Evolutionary conservation across 2,113 vertebrate genomes (phyloP), one percentile per base, ranked within the genome.

Genomic region (Tragulus kanchil): DNA sequence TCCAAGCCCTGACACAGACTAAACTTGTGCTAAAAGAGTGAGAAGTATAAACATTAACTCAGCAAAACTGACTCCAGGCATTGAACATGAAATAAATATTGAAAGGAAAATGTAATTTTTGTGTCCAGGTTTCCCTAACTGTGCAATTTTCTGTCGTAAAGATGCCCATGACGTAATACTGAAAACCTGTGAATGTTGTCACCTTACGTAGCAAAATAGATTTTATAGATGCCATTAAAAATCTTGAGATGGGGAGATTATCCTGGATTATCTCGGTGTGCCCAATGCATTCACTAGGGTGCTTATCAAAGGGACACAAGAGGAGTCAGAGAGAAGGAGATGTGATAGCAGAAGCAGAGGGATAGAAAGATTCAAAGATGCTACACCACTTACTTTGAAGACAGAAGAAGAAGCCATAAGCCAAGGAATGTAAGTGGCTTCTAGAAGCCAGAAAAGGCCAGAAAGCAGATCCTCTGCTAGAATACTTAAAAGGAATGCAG

Each of bases 51-150:
- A 77, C 25, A 64, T 73, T 75, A 52, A 92, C 45, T 77, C 84
- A 65, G 19, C 23, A 82, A 93, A 89, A 82, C 8, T 19, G 48
- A 93, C 31, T 92, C 31, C 65, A 64, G 82, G 58, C n/a, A 42
- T 88, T 89, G 54, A 88, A 83, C 79, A 64, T 59, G 23, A 85
- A 58, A 64, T 26, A 10, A 67, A 75, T 85, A 64, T 89, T 56
- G 28, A 89, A 91, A 91, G 54, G 83, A 26, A 97, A 85, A 61
- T n/a, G 54, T 6, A 88, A 91, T 31, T 92, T 95, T 89, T 91
- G 25, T 71, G 71, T n/a, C 50, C 65, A 48, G 42, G 64, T 62
- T 65, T 90, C 62, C 45, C 56, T 58, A 52, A 28, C 52, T 71
- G 19, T 25, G 12, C 52, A 82, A 65, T 42, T 25, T 1, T 8